A percentile compares a stretch with the other conserved stretches of the same genome.
Evolutionary conservation across 92 coral and sea anemone genomes (phyloP).

Genomic region (Phenganax subtilis): DNA sequence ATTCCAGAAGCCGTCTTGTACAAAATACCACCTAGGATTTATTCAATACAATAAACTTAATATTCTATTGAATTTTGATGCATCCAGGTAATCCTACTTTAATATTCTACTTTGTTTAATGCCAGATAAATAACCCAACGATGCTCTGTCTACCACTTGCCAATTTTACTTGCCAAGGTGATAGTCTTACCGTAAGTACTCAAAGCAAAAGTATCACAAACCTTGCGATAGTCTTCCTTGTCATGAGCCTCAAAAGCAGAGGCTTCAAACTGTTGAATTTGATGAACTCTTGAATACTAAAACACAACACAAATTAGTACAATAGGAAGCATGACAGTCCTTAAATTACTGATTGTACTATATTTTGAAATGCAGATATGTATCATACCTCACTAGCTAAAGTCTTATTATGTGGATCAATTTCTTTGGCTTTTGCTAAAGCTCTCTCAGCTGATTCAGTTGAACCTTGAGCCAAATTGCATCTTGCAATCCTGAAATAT

Average conservation of each 20-base stretch:
- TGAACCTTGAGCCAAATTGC: constrained; percentile 89
- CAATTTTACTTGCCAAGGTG: too few relatives aligned
- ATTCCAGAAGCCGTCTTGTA: constrained; percentile 68
- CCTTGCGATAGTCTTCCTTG: constrained; percentile 90
- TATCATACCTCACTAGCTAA: constrained; percentile 78
- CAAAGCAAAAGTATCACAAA: not conserved
- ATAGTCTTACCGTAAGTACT: not conserved
- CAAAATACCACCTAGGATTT: constrained; percentile 70
- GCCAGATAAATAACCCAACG: not conserved
- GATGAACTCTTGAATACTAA: constrained; percentile 37
- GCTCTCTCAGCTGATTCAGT: constrained; percentile 65
- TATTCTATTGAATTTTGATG: not conserved
- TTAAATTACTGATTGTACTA: not conserved
- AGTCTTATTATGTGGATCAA: constrained; percentile 80
- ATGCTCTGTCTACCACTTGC: not conserved
- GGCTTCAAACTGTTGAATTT: constrained; percentile 74
- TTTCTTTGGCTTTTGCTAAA: constrained; percentile 71
- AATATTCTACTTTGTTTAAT: not conserved
- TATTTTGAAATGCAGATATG: not conserved
- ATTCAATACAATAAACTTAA: not conserved
- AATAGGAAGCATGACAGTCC: not conserved
- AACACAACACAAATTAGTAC: not conserved
- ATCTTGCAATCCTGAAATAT: constrained; percentile 84
- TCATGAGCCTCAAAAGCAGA: constrained; percentile 84
- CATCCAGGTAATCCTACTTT: not conserved